Percentiles rank a stretch among this genome's conserved stretches.
Evolutionary conservation across 2,797 vertebrate species (phyloP).

Genomic region (Jordanella pulchra): DNA sequence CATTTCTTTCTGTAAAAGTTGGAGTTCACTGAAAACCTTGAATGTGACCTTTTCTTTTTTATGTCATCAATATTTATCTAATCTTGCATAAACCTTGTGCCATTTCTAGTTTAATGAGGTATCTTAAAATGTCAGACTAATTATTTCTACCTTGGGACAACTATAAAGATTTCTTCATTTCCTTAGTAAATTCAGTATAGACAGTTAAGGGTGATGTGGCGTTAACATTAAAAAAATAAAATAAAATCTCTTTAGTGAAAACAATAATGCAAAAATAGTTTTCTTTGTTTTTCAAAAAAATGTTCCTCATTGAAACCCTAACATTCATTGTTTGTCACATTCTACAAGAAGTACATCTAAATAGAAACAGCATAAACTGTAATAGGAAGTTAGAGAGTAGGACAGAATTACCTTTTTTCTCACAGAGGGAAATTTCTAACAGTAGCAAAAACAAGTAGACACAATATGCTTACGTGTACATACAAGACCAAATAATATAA

Average conservation of each 20-base stretch:
- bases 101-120: conserved; percentile 61
- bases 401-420: no score
- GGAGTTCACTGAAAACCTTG: conserved; percentile 35
- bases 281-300: neutral
- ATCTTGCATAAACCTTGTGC: conserved; percentile 55
- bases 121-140: conserved; percentile 59
- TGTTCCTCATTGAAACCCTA: conserved; percentile 13
- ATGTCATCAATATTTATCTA: conserved; percentile 52
- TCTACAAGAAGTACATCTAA: conserved; percentile 48
- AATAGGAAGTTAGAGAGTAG: no score
- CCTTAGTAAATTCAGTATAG: conserved; percentile 16
- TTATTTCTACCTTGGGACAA: conserved; percentile 28
- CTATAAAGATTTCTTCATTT: conserved; percentile 33
- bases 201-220: neutral
- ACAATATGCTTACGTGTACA: no score
- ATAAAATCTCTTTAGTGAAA: conserved; percentile 8
- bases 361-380: conserved; percentile 47
- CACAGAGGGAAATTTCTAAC: no score
- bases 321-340: conserved; percentile 49
- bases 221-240: conserved; percentile 18
- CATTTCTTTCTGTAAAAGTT: conserved; percentile 29
- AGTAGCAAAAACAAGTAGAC: no score
- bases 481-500: no score
- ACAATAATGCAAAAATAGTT: neutral
- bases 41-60: conserved; percentile 49